phyloP scores from a whole-genome alignment of 2,113 vertebrate genomes.

The Solea senegalensis region DNA sequence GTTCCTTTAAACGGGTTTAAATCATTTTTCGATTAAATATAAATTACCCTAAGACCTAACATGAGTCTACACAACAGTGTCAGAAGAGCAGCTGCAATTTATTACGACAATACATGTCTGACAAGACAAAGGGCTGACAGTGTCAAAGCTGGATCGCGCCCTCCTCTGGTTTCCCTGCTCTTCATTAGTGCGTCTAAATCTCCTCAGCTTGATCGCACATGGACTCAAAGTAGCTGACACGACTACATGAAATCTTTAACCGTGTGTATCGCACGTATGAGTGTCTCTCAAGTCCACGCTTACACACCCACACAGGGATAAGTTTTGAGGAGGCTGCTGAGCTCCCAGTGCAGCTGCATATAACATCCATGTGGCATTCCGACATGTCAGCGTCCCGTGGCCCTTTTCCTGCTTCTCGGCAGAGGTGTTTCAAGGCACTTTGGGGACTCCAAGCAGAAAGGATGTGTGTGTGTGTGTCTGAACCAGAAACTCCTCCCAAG shows the following conservation, averaged over 20 bases:
- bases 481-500: too few relatives aligned
- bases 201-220: slow-evolving; percentile 25
- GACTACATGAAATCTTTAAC: slow-evolving; percentile 54
- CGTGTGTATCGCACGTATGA: not conserved
- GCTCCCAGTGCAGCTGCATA: slow-evolving; percentile 58
- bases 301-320: slow-evolving; percentile 25
- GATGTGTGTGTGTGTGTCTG: too few relatives aligned
- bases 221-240: slow-evolving; percentile 55
- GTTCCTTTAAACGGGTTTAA: not conserved
- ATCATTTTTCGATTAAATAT: slow-evolving; percentile 29
- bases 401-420: slow-evolving; percentile 34
- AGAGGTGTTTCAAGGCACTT: not conserved
- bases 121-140: slow-evolving; percentile 48
- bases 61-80: slow-evolving; percentile 30
- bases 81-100: slow-evolving; percentile 24
- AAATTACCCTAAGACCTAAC: slow-evolving; percentile 19
- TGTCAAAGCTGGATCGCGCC: slow-evolving; percentile 30
- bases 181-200: slow-evolving; percentile 42
- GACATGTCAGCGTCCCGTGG: slow-evolving; percentile 39
- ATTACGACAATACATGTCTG: slow-evolving; percentile 25
- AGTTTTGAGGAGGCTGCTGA: slow-evolving; percentile 5
- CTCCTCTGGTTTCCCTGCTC: slow-evolving; percentile 1
- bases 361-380: slow-evolving; percentile 53
- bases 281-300: slow-evolving; percentile 30
- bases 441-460: not conserved